Base-by-base conservation (phyloP, 2,888 invertebrate species). In the Drosophila bunnanda region DNA sequence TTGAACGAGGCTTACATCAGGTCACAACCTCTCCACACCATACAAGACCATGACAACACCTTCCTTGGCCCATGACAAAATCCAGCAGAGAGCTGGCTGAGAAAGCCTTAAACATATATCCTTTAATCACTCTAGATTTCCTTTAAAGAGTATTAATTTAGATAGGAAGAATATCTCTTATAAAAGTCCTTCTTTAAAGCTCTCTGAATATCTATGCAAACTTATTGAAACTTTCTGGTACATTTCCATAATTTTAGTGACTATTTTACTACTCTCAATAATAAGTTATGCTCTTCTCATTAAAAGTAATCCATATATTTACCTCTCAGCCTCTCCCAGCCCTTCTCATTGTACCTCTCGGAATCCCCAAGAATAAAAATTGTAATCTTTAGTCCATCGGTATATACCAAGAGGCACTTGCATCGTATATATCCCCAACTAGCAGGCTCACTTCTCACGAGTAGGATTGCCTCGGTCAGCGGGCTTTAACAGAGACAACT, bases 401-500 rank as follows among this genome's bases (percentile, higher is more conserved):
- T 74, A 53, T 30, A 36, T 36, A 34, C 38, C 38, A 52, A 22
- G 15, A 52, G 20, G n/a, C 50, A 30, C 22, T 25, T 39, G 28
- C 12, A 61, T 61, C 48, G 60, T 57, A 64, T 64, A 50, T 65
- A 67, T 67, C 66, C 32, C 32, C 55, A 52, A 67, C 68, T 53
- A 67, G 69, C 67, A 69, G 68, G 69, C 67, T 67, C 69, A 69
- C 59, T 53, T 69, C 71, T 69, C 62, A 73, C 55, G 43, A 57
- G 75, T 73, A 74, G 62, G 50, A 74, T 65, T 44, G 70, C 70
- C 73, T 73, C 54, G 50, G 70, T 71, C 62, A 53, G 74, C 56
- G 48, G 75, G 71, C 71, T 72, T 72, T 72, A 72, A 72, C 75
- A 75, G 56, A 72, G 57, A 75, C 60, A 75, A 76, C 76, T 76